Evolutionary conservation across 1,140 invertebrate species (phyloP).

Genomic region (Aphelinus certus): DNA sequence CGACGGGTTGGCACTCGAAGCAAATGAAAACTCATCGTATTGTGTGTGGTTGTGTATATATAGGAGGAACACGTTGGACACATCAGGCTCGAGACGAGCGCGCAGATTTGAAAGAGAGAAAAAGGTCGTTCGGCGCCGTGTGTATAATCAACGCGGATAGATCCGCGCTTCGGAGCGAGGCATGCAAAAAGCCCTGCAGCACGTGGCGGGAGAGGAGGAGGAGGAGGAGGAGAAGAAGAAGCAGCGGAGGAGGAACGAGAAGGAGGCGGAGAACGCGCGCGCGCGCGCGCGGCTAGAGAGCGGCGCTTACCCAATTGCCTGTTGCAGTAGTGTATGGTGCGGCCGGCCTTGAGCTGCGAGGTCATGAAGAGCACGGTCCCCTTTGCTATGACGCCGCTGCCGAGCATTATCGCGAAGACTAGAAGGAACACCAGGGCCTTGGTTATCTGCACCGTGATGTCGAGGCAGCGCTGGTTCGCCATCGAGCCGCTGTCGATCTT

Average conservation of each 20-base stretch:
- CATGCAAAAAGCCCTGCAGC: too few relatives aligned
- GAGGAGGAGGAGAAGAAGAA: background rate
- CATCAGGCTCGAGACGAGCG: background rate
- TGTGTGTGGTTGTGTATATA: too few relatives aligned
- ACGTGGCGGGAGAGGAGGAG: too few relatives aligned
- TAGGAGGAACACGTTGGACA: too few relatives aligned
- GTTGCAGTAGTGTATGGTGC: constrained; percentile 82
- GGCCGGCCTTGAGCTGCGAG: constrained; percentile 82
- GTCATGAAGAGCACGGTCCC: constrained; percentile 91
- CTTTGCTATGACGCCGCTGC: constrained; percentile 85
- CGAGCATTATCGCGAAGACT: constrained; percentile 86
- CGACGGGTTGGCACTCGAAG: too few relatives aligned
- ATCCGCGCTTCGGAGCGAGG: background rate
- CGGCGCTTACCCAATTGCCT: constrained; percentile 78
- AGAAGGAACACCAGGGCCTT: constrained; percentile 87
- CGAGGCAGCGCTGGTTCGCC: constrained; percentile 86
- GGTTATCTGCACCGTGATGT: constrained; percentile 84
- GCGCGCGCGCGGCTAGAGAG: background rate
- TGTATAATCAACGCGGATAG: background rate
- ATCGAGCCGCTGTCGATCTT: constrained; percentile 89
- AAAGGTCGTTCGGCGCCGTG: background rate
- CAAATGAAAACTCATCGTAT: too few relatives aligned
- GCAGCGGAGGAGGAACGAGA: constrained; percentile 1
- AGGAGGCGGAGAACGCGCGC: background rate
- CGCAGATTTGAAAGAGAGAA: background rate